Conservation (phyloP, 2,797 vertebrate genomes). For the Clarias pachynema region DNA sequence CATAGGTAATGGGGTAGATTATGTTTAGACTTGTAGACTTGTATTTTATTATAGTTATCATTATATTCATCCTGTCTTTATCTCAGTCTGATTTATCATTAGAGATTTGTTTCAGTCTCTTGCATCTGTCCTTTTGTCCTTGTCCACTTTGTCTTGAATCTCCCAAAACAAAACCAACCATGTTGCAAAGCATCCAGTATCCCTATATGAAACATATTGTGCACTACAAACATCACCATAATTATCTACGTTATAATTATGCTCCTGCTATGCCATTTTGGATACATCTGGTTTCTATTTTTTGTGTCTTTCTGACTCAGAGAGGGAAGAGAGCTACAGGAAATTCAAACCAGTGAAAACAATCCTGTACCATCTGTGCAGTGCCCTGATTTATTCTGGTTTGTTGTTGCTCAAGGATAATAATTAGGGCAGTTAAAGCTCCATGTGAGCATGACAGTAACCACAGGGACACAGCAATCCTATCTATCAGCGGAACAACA, state of each 20-base stretch:
- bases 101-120: slow-evolving; percentile 6
- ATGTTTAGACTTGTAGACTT: background rate
- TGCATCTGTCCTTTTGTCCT: background rate
- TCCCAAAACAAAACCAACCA: background rate
- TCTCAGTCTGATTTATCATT: slow-evolving; percentile 6
- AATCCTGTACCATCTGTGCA: slow-evolving; percentile 47
- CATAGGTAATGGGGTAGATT: slow-evolving; percentile 30
- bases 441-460: slow-evolving; percentile 42
- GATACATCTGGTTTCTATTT: slow-evolving; percentile 30
- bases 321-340: slow-evolving; percentile 11
- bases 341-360: slow-evolving; percentile 19
- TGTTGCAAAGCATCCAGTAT: background rate
- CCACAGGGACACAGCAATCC: slow-evolving; percentile 48
- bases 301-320: slow-evolving; percentile 10
- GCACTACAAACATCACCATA: background rate
- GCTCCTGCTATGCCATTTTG: slow-evolving; percentile 2
- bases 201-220: background rate
- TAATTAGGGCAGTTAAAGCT: slow-evolving; percentile 53
- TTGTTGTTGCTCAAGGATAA: slow-evolving; percentile 53
- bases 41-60: background rate
- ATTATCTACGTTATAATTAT: slow-evolving; percentile 20
- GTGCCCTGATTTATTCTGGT: slow-evolving; percentile 48
- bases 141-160: background rate
- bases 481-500: slow-evolving; percentile 3
- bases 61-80: background rate